Evolutionary conservation across 2,113 vertebrate species (phyloP).

Genomic region (Pelecanoides urinatrix): DNA sequence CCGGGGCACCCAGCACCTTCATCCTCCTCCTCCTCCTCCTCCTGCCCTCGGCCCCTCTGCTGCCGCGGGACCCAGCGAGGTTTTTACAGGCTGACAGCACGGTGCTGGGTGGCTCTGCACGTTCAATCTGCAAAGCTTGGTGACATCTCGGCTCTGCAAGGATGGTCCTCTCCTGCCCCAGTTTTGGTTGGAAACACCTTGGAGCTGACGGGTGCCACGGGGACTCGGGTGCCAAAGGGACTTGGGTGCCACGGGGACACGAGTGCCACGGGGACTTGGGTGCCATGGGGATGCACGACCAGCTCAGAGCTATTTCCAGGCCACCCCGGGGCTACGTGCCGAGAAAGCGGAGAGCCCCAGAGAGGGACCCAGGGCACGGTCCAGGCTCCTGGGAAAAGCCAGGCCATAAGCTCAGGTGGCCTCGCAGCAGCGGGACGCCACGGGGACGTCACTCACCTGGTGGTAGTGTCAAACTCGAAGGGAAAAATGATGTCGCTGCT

Average conservation of each 20-base stretch:
- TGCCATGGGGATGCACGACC: fast-evolving
- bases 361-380: neutral
- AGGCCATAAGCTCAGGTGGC: neutral
- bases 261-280: neutral
- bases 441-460: constrained; percentile 69
- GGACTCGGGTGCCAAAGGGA: fast-evolving
- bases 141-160: neutral
- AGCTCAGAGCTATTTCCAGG: neutral
- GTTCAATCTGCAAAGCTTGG: neutral
- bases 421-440: fast-evolving
- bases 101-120: neutral
- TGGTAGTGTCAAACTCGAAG: constrained; percentile 90
- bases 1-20: neutral
- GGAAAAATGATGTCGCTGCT: constrained; percentile 88
- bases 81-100: neutral
- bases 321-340: fast-evolving
- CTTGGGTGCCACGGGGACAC: too few species aligned
- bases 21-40: neutral
- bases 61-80: neutral
- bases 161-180: fast-evolving
- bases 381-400: neutral
- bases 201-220: neutral
- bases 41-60: neutral
- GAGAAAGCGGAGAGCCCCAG: fast-evolving
- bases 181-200: neutral